These are phyloP conservation scores for Dermatemys mawii DNA, from an alignment of 2,113 vertebrate species.

Conservation along the genomic window DNA sequence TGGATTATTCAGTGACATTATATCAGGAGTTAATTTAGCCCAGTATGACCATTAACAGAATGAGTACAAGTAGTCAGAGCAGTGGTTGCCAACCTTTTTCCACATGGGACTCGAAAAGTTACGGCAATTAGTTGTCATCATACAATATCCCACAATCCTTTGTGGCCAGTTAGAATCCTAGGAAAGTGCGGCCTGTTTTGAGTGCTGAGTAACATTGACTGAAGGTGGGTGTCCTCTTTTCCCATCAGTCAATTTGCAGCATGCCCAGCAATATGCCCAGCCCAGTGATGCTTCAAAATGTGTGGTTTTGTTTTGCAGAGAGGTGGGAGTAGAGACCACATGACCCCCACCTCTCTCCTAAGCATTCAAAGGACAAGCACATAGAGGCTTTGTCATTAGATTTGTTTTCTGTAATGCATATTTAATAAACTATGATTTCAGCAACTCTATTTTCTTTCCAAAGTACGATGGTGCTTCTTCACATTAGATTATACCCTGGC, in stretches of 20 bases:
- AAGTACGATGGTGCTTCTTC: background rate
- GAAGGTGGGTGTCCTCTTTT: background rate
- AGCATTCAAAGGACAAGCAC: background rate
- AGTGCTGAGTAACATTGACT: background rate
- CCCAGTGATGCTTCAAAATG: background rate
- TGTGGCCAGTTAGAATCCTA: background rate
- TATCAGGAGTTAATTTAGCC: background rate
- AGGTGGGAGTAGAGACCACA: background rate
- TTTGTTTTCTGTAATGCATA: background rate
- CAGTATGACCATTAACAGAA: background rate
- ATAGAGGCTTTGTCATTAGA: background rate
- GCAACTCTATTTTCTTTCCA: background rate
- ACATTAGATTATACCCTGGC: fast-evolving
- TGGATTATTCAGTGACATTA: background rate
- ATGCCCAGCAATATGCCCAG: background rate
- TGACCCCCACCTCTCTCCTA: background rate
- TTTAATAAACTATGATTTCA: background rate
- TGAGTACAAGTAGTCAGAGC: background rate
- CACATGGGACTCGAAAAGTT: background rate
- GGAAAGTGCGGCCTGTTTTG: background rate
- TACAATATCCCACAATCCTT: background rate
- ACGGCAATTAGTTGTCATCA: background rate
- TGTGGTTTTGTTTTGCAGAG: background rate
- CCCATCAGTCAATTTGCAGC: background rate
- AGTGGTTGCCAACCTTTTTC: background rate